Base-by-base conservation (phyloP, 2,113 vertebrate species). In the Dolichotis patagonum region DNA sequence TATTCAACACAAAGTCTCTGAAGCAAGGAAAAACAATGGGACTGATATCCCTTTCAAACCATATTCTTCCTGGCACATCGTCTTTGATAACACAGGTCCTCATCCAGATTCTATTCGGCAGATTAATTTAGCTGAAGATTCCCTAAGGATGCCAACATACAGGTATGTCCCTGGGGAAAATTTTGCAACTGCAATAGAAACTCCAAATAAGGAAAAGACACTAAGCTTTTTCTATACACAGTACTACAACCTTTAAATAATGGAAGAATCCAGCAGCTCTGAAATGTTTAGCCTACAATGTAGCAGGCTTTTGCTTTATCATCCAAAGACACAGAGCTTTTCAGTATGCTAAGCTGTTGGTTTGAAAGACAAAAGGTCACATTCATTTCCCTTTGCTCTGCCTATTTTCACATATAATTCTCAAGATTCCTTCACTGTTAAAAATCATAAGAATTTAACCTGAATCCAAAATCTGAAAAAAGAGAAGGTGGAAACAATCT, bases 41-140 rank as follows among this genome's bases (percentile, higher is more conserved):
- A 7, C 28, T 7, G 49, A 26, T 12, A 69, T 69, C 1, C 6
- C 5, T 94, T 85, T 93, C 62, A 85, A 88, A 65, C 19, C 13
- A 82, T 56, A 69, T 65, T 69, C 3, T n/a, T 62, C 38, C 38
- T 95, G 52, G 43, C 56, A 82, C 12, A 24, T 28, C 11, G 38
- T 6, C 26, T 85, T 89, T 85, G 86, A 26, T 67, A 12, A 52
- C 2, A 65, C 13, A 83, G 46, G 41, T 92, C 86, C 20, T 92
- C 65, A 52, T 38, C 9, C 26, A 67, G 56, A 75, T 60, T 88
- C 56, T 85, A 90, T n/a, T 77, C 17, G 75, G 28, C 5, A 8
- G 14, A 85, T 87, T 96, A 56, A 96, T 67, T 95, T 87, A 84
- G 22, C n/a, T 80, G 32, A 78, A 60, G 28, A 3, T 35, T 92